Percentiles rank a stretch among this genome's conserved stretches.
These are phyloP conservation scores for Bolinopsis microptera DNA, from an alignment of 37 sponge, comb jelly and placozoan genomes.

Conservation along the genomic window DNA sequence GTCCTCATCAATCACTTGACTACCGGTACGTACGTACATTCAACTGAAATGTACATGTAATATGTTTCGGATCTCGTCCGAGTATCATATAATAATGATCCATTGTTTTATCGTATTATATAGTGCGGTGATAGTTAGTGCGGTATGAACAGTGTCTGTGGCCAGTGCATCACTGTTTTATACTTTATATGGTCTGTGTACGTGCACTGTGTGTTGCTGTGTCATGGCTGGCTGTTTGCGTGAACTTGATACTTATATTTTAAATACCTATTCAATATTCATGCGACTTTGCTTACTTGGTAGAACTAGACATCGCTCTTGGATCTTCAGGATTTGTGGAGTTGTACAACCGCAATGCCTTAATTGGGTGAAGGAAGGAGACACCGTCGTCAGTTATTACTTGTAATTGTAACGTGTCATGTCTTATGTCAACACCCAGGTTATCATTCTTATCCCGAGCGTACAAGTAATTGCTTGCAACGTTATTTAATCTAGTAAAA, in stretches of 20 bases:
- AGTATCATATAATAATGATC: neutral
- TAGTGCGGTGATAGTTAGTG: neutral
- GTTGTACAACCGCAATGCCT: neutral
- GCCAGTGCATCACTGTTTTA: neutral
- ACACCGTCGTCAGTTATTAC: neutral
- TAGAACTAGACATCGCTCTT: neutral
- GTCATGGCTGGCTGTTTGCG: neutral
- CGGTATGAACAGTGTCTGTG: neutral
- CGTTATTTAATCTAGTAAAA: neutral
- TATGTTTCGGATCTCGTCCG: neutral
- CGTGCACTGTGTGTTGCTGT: neutral
- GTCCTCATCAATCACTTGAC: neutral
- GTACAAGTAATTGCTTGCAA: neutral
- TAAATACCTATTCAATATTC: neutral
- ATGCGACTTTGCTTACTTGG: neutral
- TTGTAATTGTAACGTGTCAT: neutral
- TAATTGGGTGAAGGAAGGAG: neutral
- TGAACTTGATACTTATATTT: neutral
- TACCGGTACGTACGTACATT: neutral
- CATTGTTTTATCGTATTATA: neutral
- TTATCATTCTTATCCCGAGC: neutral
- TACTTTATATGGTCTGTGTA: neutral
- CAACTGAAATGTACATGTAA: neutral
- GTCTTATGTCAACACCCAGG: neutral
- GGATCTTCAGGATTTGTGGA: neutral